Conservation (phyloP, 2,888 invertebrate genomes). For the Mesorhabditis spiculigera region DNA sequence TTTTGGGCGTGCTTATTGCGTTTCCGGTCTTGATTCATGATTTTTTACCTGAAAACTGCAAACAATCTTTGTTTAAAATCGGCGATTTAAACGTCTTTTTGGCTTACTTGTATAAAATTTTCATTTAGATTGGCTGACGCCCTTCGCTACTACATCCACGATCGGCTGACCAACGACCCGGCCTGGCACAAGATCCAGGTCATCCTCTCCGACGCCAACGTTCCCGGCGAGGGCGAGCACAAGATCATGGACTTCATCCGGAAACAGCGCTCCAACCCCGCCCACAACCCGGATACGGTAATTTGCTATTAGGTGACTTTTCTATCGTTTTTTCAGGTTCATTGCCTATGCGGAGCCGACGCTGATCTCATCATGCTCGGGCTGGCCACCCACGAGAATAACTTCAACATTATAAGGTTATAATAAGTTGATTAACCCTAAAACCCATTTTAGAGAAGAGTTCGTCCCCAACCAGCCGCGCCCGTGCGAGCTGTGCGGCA, state of each 20-base stretch:
- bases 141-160: slow-evolving; percentile 73
- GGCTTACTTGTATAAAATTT: not conserved
- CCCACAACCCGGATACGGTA: slow-evolving; percentile 92
- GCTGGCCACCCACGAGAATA: slow-evolving; percentile 94
- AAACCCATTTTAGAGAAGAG: slow-evolving; percentile 72
- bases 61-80: not conserved
- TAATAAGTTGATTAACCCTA: not conserved
- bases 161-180: slow-evolving; percentile 84
- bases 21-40: slow-evolving; percentile 65
- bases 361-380: slow-evolving; percentile 90
- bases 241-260: slow-evolving; percentile 99
- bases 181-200: slow-evolving; percentile 88
- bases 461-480: slow-evolving; percentile 93
- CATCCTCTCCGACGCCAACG: slow-evolving; percentile 97
- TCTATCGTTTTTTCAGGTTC: slow-evolving; percentile 60
- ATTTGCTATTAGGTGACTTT: not conserved
- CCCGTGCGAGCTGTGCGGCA: slow-evolving; percentile 90
- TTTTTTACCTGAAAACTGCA: too few relatives aligned
- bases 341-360: slow-evolving; percentile 95
- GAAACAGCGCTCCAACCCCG: slow-evolving; percentile 73
- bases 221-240: slow-evolving; percentile 95
- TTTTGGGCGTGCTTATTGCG: slow-evolving; percentile 79
- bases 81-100: not conserved
- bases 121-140: slow-evolving; percentile 42
- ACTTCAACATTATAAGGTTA: slow-evolving; percentile 84